Conservation (phyloP, 92 coral and sea anemone species). For the Heliopora coerulea region DNA sequence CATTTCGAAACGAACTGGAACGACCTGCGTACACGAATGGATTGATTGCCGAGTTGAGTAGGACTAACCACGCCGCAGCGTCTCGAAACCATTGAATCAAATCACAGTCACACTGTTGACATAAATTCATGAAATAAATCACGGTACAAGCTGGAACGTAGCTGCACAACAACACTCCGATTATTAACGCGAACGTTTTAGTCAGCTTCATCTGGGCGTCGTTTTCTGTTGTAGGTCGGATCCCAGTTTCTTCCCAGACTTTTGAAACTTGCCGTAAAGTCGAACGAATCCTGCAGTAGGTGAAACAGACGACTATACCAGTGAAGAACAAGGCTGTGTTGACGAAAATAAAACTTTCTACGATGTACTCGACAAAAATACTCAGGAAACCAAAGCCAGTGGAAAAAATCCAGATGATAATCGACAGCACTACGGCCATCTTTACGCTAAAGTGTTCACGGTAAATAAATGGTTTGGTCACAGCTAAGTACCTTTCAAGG, state of each 20-base stretch:
- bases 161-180: constrained; percentile 51
- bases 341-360: constrained; percentile 34
- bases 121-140: constrained; percentile 60
- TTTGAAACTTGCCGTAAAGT: neutral
- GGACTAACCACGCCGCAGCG: constrained; percentile 54
- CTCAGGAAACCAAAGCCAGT: constrained; percentile 17
- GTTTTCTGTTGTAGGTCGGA: neutral
- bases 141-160: constrained; percentile 59
- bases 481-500: constrained; percentile 65
- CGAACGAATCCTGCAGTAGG: neutral
- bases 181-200: constrained; percentile 62
- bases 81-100: constrained; percentile 69
- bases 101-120: constrained; percentile 58
- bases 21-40: constrained; percentile 59
- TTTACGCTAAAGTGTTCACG: constrained; percentile 11
- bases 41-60: constrained; percentile 68
- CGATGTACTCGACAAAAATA: neutral
- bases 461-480: constrained; percentile 53
- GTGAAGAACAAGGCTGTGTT: constrained; percentile 27
- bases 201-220: constrained; percentile 58
- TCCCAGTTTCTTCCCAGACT: neutral
- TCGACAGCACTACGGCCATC: neutral
- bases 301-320: neutral
- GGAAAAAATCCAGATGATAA: constrained; percentile 7
- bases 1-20: neutral